Conservation (phyloP, 37 sponge, comb jelly and placozoan species). For the Amphimedon queenslandica region DNA sequence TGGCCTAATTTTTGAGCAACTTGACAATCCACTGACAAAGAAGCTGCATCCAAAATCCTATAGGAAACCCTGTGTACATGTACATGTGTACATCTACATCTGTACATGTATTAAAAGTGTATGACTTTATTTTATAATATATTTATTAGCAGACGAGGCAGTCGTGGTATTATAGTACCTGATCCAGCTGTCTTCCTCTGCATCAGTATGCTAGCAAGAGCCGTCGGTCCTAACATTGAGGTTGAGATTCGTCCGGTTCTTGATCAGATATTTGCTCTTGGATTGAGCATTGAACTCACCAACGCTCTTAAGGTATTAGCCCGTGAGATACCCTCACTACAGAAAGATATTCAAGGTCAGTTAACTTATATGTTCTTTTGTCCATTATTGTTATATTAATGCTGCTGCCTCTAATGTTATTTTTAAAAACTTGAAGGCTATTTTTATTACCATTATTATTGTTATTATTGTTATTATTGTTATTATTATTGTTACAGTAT, state of each 20-base stretch:
- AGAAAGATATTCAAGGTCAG: slow-evolving; percentile 71
- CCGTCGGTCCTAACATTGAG: slow-evolving; percentile 52
- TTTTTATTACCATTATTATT: too few relatives aligned
- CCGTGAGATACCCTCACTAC: slow-evolving; percentile 45
- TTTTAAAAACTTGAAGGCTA: background rate
- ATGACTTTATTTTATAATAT: too few relatives aligned
- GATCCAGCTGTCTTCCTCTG: slow-evolving; percentile 77
- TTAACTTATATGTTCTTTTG: background rate
- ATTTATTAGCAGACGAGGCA: slow-evolving; percentile 19
- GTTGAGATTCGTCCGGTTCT: slow-evolving; percentile 44
- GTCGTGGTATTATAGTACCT: slow-evolving; percentile 3
- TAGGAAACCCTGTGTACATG: too few relatives aligned
- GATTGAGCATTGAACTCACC: slow-evolving; percentile 66
- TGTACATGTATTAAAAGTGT: too few relatives aligned
- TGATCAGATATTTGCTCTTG: slow-evolving; percentile 67
- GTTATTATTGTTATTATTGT: background rate
- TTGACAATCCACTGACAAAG: too few relatives aligned
- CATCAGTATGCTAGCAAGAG: slow-evolving; percentile 80
- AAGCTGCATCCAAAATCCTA: background rate
- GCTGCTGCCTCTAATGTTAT: too few relatives aligned
- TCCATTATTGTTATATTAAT: too few relatives aligned
- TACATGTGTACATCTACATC: background rate
- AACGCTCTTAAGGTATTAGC: slow-evolving; percentile 53
- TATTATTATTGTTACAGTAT: too few relatives aligned
- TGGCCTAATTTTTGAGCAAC: too few relatives aligned